Conservation (phyloP, 2,888 invertebrate species). For the Criorhina ranunculi region DNA sequence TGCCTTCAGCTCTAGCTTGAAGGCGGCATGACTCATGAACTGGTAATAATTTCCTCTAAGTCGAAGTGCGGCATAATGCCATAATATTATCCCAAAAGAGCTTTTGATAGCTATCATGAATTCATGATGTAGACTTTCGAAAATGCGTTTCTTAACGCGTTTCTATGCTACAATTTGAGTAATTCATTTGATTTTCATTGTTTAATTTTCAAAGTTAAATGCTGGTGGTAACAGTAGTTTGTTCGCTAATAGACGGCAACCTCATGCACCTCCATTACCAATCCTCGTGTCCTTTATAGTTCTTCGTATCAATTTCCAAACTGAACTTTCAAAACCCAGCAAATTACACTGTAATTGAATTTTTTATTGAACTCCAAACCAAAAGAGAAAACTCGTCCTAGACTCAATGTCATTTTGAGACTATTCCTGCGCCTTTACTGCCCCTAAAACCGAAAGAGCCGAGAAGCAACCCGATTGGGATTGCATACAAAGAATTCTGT, state of each 20-base stretch:
- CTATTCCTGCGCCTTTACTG: conserved; percentile 11
- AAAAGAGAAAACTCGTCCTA: conserved; percentile 24
- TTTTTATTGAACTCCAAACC: conserved; percentile 58
- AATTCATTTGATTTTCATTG: too few species aligned
- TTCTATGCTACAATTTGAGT: too few species aligned
- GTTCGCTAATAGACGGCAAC: not conserved
- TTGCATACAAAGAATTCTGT: not conserved
- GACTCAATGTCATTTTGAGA: conserved; percentile 21
- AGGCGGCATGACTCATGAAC: too few species aligned
- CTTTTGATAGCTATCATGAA: too few species aligned
- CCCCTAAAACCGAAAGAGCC: conserved; percentile 21
- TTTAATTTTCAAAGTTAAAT: too few species aligned
- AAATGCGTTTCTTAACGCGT: too few species aligned
- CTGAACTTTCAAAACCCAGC: conserved; percentile 36
- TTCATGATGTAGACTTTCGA: too few species aligned
- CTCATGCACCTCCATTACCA: not conserved
- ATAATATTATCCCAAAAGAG: too few species aligned
- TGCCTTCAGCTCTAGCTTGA: too few species aligned
- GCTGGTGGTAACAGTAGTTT: too few species aligned
- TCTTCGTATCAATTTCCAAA: conserved; percentile 37
- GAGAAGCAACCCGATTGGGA: not conserved
- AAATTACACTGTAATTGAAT: conserved; percentile 59
- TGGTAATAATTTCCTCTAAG: too few species aligned
- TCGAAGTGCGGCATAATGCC: too few species aligned
- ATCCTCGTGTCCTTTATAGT: conserved; percentile 7